phyloP scores from a whole-genome alignment of 2,888 invertebrate genomes.

The Aphidoletes aphidimyza region DNA sequence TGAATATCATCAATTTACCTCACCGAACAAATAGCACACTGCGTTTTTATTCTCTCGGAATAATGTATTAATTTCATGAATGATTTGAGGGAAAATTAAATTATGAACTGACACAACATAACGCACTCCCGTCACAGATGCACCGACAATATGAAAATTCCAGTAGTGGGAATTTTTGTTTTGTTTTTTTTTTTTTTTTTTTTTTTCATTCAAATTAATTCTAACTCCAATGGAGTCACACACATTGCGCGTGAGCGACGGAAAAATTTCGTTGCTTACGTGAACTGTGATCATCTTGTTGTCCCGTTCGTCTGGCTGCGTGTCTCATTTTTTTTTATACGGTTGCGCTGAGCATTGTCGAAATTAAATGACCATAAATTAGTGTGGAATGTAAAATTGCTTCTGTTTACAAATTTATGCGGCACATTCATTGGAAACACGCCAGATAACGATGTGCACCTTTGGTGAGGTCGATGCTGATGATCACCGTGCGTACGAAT shows the following conservation, averaged over 20 bases:
- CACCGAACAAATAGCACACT: neutral
- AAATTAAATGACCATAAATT: constrained; percentile 27
- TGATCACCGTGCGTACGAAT: neutral
- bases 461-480: neutral
- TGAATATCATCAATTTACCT: constrained; percentile 40
- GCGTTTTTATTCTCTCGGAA: neutral
- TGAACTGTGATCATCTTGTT: neutral
- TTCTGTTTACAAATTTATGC: constrained; percentile 44
- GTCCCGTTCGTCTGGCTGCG: neutral
- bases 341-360: neutral
- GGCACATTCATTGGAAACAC: neutral
- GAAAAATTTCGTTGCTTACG: neutral
- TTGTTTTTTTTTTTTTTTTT: no score
- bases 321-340: neutral
- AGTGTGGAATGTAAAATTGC: constrained; percentile 43
- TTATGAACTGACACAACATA: constrained; percentile 52
- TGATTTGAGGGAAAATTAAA: constrained; percentile 43
- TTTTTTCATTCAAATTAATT: neutral
- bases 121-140: neutral
- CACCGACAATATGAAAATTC: neutral
- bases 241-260: neutral
- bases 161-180: neutral
- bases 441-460: neutral
- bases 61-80: constrained; percentile 52
- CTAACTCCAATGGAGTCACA: neutral